These are phyloP conservation scores for Anguilla rostrata DNA, from an alignment of 2,113 vertebrate species.

Conservation along the genomic window DNA sequence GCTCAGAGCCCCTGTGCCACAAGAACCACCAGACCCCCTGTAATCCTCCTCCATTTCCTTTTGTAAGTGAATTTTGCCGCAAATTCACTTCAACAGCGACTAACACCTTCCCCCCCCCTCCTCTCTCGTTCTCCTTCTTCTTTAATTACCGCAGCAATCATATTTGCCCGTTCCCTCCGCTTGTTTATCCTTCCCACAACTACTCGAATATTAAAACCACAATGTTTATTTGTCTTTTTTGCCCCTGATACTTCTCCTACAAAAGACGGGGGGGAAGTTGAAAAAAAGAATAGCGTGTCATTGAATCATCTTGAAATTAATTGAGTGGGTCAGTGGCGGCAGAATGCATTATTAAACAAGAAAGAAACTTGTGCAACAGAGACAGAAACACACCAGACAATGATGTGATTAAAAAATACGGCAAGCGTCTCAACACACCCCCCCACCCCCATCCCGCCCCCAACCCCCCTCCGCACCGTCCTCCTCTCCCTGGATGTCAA, in stretches of 20 bases:
- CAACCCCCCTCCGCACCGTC: conserved; percentile 14
- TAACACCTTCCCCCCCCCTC: conserved; percentile 54
- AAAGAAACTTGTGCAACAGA: conserved; percentile 46
- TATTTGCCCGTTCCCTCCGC: conserved; percentile 52
- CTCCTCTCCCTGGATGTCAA: conserved; percentile 44
- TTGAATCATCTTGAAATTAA: conserved; percentile 57
- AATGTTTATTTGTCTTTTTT: conserved; percentile 53
- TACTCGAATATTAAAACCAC: conserved; percentile 62
- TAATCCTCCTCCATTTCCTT: conserved; percentile 51
- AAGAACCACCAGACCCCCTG: conserved; percentile 20
- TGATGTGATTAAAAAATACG: conserved; percentile 47
- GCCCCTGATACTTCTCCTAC: not conserved
- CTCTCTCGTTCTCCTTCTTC: conserved; percentile 40
- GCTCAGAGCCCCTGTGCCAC: not conserved
- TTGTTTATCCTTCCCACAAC: conserved; percentile 58
- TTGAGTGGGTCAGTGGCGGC: conserved; percentile 66
- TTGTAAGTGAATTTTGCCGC: conserved; percentile 64
- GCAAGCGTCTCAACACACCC: conserved; percentile 6
- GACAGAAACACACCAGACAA: conserved; percentile 29
- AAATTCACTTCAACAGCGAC: conserved; percentile 58
- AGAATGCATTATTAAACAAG: conserved; percentile 64
- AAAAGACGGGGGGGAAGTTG: conserved; percentile 26
- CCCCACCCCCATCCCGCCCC: not conserved
- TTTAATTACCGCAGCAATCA: conserved; percentile 69
- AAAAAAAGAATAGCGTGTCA: conserved; percentile 35